Evolutionary conservation across 2,888 invertebrate species (phyloP), one percentile per base, ranked within the genome.

Genomic region (Neuroscelio doddi): DNA sequence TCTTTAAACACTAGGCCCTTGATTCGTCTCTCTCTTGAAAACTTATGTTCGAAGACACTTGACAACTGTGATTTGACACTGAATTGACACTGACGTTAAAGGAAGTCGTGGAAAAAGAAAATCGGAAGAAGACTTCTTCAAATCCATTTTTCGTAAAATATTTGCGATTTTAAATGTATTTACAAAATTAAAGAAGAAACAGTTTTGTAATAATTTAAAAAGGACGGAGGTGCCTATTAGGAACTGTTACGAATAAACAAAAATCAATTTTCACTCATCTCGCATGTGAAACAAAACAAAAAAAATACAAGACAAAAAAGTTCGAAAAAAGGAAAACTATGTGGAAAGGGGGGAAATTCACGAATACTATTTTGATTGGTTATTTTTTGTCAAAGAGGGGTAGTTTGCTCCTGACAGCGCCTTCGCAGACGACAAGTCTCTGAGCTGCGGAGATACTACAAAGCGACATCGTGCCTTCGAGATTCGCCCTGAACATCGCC

Each of bases 361-460:
- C 1, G 41, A 47, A 26, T 26, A 42, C 21, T 41, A 21, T 12
- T 34, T 24, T 42, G 26, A n/a, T 66, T 59, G 64, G 74, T 84
- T 79, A 89, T 80, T 90, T 88, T 80, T 91, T 93, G 85, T 95
- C 95, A 85, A 95, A 95, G 32, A 95, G 89, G 69, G 92, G 93
- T 80, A 95, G 87, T 85, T 95, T 95, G 49, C 93, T 94, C 78
- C 90, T 89, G 61, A 95, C 95, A 47, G 94, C 94, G 69, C 95
- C 95, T 80, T 94, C 94, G 85, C 94, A 95, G 27, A 95, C 89
- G 80, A 91, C 90, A 69, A 94, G 87, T 39, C 93, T 86, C 75
- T 90, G 90, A 69, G 89, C 89, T 27, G 87, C 87, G 1, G 83
- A 83, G 47, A 84, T 82, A 63, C 86, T 86, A 73, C 89, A 88